Percentiles rank a stretch among this genome's conserved stretches.
phyloP scores from a whole-genome alignment of 2,888 invertebrate species.

The Aethes cnicana region DNA sequence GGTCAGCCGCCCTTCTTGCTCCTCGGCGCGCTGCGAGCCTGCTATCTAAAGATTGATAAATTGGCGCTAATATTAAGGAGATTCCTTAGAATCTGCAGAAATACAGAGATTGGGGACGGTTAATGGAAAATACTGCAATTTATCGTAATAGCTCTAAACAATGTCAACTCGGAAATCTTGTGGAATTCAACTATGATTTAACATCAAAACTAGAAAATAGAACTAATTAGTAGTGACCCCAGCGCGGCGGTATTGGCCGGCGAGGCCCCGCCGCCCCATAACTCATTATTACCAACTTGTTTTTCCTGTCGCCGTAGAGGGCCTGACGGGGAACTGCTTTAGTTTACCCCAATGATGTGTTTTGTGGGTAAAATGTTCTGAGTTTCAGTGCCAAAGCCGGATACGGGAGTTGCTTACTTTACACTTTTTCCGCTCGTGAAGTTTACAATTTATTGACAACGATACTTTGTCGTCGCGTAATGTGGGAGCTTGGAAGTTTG shows the following conservation, averaged over 20 bases:
- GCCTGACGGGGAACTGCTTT: slow-evolving; percentile 39
- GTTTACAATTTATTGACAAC: slow-evolving; percentile 19
- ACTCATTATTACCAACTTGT: slow-evolving; percentile 68
- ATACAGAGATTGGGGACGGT: slow-evolving; percentile 18
- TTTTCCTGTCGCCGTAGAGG: slow-evolving; percentile 53
- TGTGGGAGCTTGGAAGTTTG: too few relatives aligned
- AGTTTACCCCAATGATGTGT: slow-evolving; percentile 34
- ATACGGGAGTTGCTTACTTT: slow-evolving; percentile 3
- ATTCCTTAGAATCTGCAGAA: slow-evolving; percentile 22
- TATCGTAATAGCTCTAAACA: slow-evolving; percentile 5
- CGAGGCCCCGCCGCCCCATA: slow-evolving; percentile 44
- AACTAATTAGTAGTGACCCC: slow-evolving; percentile 37
- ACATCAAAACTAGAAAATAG: slow-evolving; percentile 32
- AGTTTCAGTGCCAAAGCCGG: slow-evolving; percentile 18
- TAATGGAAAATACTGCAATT: slow-evolving; percentile 25
- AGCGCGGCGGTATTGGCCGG: slow-evolving; percentile 29
- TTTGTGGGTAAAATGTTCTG: slow-evolving; percentile 28
- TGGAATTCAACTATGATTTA: not conserved
- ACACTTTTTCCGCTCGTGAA: slow-evolving; percentile 12
- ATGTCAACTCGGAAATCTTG: not conserved
- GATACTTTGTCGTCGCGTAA: not conserved
- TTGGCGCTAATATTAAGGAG: slow-evolving; percentile 50
- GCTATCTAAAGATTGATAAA: slow-evolving; percentile 56
- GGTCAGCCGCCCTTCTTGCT: slow-evolving; percentile 51
- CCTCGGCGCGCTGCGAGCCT: slow-evolving; percentile 50